phyloP scores from a whole-genome alignment of 2,797 vertebrate genomes.

The Coccyzus lansbergi region DNA sequence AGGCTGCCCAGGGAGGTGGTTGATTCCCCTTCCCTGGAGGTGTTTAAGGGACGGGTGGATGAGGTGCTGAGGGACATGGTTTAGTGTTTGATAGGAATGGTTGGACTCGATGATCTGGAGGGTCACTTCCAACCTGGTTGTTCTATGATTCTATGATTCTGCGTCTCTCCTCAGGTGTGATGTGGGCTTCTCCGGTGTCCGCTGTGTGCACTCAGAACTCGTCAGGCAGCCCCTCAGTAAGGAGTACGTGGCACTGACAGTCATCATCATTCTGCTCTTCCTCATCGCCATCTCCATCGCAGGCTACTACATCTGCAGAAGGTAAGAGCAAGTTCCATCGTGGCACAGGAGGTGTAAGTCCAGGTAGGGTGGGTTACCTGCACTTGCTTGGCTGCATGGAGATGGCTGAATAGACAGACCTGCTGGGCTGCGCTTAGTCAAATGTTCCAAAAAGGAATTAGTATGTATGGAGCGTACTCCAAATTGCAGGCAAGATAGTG shows the following conservation, averaged over 20 bases:
- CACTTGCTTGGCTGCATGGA: rapidly evolving
- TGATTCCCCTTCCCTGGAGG: no score
- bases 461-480: neutral
- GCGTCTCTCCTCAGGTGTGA: constrained; percentile 69
- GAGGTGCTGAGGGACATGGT: no score
- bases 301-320: constrained; percentile 74
- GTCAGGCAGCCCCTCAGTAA: constrained; percentile 73
- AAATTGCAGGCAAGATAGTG: neutral
- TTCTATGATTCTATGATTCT: no score
- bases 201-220: constrained; percentile 77
- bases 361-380: rapidly evolving
- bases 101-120: no score
- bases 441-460: neutral
- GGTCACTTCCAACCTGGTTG: no score
- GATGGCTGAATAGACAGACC: rapidly evolving
- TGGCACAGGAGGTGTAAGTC: neutral
- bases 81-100: no score
- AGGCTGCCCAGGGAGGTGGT: no score
- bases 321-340: constrained; percentile 44
- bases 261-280: constrained; percentile 72
- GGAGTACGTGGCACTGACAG: constrained; percentile 77
- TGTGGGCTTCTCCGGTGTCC: constrained; percentile 73
- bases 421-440: rapidly evolving
- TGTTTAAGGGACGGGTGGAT: no score
- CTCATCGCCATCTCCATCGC: constrained; percentile 43